Conservation (phyloP, 2,113 vertebrate genomes). For the Cacatua alba region DNA sequence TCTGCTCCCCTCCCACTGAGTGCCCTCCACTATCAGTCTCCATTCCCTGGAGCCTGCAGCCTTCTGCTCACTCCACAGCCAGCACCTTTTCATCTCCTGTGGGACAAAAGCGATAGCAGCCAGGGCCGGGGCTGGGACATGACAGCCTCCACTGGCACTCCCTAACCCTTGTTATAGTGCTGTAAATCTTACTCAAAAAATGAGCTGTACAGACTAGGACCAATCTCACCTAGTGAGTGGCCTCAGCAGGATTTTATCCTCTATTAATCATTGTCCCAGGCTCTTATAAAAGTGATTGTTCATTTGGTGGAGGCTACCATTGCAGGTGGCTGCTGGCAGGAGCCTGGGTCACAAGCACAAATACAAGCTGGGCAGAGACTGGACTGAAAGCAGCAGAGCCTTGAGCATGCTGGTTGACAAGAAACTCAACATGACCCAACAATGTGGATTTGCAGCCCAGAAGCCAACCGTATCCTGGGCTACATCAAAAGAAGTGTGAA, state of each 20-base stretch:
- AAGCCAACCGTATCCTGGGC: background rate
- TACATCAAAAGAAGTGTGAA: background rate
- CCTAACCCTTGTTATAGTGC: background rate
- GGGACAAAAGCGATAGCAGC: background rate
- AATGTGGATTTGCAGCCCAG: background rate
- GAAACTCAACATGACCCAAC: background rate
- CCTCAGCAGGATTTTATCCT: background rate
- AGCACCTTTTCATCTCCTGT: background rate
- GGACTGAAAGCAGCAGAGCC: background rate
- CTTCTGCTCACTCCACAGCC: background rate
- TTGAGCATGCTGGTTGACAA: background rate
- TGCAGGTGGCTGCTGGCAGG: background rate
- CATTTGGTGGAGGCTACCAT: background rate
- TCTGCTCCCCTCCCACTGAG: background rate
- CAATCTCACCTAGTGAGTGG: background rate
- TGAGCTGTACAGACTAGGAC: background rate
- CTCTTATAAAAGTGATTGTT: background rate
- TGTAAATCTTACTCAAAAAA: background rate
- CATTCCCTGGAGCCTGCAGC: background rate
- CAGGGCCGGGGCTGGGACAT: accelerated
- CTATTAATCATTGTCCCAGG: background rate
- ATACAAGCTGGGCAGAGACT: background rate
- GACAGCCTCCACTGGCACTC: background rate
- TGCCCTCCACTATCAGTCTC: accelerated
- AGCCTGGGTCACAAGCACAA: background rate